Evolutionary conservation across 2,888 invertebrate species (phyloP), one percentile per base, ranked within the genome.

Genomic region (Leptopilina myrica): DNA sequence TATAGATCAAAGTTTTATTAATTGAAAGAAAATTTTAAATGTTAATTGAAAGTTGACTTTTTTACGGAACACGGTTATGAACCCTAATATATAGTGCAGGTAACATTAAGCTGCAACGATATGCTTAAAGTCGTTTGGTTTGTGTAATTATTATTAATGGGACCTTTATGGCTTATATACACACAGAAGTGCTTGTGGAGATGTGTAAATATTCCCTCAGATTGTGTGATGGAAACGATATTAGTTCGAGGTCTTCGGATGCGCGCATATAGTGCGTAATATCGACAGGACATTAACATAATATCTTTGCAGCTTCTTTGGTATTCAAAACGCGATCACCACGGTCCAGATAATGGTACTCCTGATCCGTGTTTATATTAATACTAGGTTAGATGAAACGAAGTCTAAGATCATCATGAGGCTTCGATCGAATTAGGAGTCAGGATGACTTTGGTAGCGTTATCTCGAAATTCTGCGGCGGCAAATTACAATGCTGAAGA

Each of bases 311-410:
- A 83, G 86, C 88, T 87, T 77, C 87, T 89, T 90, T 89, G 86
- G 88, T 88, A 90, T 90, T 89, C 90, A 90, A 89, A 90, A 87
- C 85, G 87, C 85, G 88, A 82, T 83, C 33, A 85, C 84, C 84
- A 83, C 73, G 81, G 82, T 81, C 76, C 82, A 80, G 85, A 88
- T 89, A 89, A 90, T 89, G 88, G 88, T 89, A 89, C 88, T 88
- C 88, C 86, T 86, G 85, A 90, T 89, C 89, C 86, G 87, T 88
- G 87, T 89, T 89, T 89, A 90, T 86, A 89, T 87, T 89, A 89
- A 89, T 89, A 87, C 87, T 88, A 89, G 89, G 89, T 90, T 90
- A 86, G 80, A 83, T 75, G 76, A 80, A 87, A 84, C 80, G 82
- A 86, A 85, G 82, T 86, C 87, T 86, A 86, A 86, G 87, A 88